phyloP scores from a whole-genome alignment of 2,888 invertebrate genomes.

The Dendrolimus pini region DNA sequence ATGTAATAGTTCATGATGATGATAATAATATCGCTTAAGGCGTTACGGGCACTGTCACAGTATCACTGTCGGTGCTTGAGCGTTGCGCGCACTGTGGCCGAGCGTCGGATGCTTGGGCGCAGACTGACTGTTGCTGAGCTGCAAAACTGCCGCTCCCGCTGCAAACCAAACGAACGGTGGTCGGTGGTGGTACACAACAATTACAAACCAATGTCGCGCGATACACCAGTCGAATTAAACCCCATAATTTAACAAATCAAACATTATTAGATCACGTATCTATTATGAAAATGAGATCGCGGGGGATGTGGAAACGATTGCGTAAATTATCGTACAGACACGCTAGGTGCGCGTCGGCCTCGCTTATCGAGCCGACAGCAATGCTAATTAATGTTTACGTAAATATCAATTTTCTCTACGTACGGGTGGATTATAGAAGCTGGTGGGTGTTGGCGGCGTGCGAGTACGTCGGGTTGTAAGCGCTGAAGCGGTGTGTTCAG shows the following conservation, averaged over 20 bases:
- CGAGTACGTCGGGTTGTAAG: slow-evolving; percentile 59
- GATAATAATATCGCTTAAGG: slow-evolving; percentile 12
- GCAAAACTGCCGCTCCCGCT: slow-evolving; percentile 43
- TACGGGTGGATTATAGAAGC: slow-evolving; percentile 39
- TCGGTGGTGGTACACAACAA: slow-evolving; percentile 52
- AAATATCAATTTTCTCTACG: slow-evolving; percentile 41
- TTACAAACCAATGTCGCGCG: slow-evolving; percentile 39
- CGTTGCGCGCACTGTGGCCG: slow-evolving; percentile 43
- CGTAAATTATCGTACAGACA: slow-evolving; percentile 15
- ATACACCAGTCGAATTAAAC: slow-evolving; percentile 4
- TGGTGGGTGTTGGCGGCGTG: slow-evolving; percentile 55
- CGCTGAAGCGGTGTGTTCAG: slow-evolving; percentile 46
- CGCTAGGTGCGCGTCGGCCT: neutral
- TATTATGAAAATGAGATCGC: slow-evolving; percentile 27
- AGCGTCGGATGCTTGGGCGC: slow-evolving; percentile 44
- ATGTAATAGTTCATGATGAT: slow-evolving; percentile 56
- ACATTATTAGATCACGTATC: slow-evolving; percentile 38
- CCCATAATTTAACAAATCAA: slow-evolving; percentile 12
- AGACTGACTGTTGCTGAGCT: slow-evolving; percentile 40
- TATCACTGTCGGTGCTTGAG: slow-evolving; percentile 34
- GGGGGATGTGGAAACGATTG: slow-evolving; percentile 28
- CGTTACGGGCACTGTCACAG: slow-evolving; percentile 50
- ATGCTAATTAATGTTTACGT: slow-evolving; percentile 21
- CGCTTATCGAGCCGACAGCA: slow-evolving; percentile 22
- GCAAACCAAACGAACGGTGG: slow-evolving; percentile 45